phyloP scores from a whole-genome alignment of 2,113 vertebrate genomes.

The Oostethus manadensis region DNA sequence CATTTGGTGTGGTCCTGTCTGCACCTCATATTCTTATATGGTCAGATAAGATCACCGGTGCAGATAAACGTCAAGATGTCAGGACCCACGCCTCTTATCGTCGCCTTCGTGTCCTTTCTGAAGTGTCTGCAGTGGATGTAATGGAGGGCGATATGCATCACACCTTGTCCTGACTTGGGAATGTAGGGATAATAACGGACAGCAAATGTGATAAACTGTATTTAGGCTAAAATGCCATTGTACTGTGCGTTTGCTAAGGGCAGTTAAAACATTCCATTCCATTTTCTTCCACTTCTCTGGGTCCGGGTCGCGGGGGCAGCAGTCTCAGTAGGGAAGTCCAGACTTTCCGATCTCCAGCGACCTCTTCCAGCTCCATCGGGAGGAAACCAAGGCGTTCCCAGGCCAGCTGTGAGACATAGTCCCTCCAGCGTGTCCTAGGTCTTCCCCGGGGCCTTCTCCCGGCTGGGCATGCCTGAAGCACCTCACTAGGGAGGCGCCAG shows the following conservation, averaged over 20 bases:
- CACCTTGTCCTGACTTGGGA: not conserved
- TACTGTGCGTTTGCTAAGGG: not conserved
- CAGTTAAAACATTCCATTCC: not conserved
- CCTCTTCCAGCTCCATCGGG: too few species aligned
- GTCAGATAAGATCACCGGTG: constrained; percentile 43
- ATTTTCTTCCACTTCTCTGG: too few species aligned
- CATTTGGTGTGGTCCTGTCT: constrained; percentile 17
- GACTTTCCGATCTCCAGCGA: too few species aligned
- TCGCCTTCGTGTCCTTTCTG: constrained; percentile 23
- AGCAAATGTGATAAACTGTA: not conserved
- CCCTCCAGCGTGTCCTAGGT: too few species aligned
- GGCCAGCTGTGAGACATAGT: too few species aligned
- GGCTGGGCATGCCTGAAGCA: too few species aligned
- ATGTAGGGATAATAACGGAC: too few species aligned
- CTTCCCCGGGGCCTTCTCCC: too few species aligned
- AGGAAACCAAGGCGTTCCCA: too few species aligned
- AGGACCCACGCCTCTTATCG: constrained; percentile 34
- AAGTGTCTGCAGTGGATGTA: constrained; percentile 27
- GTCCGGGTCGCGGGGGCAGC: too few species aligned
- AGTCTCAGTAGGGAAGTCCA: too few species aligned
- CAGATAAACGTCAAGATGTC: constrained; percentile 26
- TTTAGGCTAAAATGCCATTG: not conserved
- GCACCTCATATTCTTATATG: constrained; percentile 11
- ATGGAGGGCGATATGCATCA: constrained; percentile 4
- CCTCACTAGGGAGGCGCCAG: too few species aligned